Base-by-base conservation (phyloP, 2,888 invertebrate species). In the Macrosoma leucophasiata region DNA sequence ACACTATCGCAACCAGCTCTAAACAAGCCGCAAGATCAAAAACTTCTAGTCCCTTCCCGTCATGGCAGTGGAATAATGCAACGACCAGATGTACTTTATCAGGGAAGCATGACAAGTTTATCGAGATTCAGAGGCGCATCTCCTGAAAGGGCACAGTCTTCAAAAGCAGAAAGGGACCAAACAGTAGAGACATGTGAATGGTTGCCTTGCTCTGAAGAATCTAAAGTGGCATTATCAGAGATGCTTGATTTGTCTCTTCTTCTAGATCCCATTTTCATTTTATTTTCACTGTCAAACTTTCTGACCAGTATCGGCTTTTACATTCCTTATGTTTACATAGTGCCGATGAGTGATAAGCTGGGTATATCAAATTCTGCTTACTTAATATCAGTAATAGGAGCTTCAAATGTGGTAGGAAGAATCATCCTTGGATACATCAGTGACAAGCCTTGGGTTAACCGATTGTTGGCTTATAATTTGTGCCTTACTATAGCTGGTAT, bases 241-340 rank as follows among this genome's bases (percentile, higher is more conserved):
- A 95, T 97, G 94, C 87, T 97, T 58, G 94, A 97, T 62, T 86
- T 97, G 46, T 88, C 90, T 1, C 85, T 99, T 28, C 86, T 98
- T 36, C 88, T 89, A 52, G 94, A 97, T 72, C 89, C 91, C 14
- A 86, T 97, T 45, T 98, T 97, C 70, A 84, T 98, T 44, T 78
- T 98, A 40, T 98, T 98, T 71, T 90, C 92, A 8, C 54, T 95
- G 33, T 98, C 98, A 20, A 99, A 99, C 77, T 96, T 99, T 69
- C 90, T 94, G 62, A 96, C 96, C 23, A 97, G 95, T 64, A 91
- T 97, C 61, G 97, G 97, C 40, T 97, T 96, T 84, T 95, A 96
- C 70, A 90, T 97, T 60, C 97, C 97, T 18, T 96, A 96, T 64
- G 90, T 96, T 31, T 97, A 94, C 62, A 87, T 93, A 39, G 90